phyloP scores from a whole-genome alignment of 2,888 invertebrate genomes.

The Nephrotoma appendiculata region DNA sequence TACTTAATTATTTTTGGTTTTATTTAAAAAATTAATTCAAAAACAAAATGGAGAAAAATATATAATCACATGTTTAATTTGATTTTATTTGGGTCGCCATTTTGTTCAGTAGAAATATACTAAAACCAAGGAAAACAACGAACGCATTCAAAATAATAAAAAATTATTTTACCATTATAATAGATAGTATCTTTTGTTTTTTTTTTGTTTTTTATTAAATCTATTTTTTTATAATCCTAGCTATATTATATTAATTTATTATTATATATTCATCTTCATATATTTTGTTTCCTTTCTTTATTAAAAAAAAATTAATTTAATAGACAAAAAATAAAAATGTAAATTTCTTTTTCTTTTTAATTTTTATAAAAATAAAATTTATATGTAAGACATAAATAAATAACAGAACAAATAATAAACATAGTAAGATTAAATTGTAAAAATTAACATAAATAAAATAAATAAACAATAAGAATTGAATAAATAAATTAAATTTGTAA shows the following conservation, averaged over 20 bases:
- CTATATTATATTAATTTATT: background rate
- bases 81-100: background rate
- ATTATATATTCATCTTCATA: background rate
- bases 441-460: background rate
- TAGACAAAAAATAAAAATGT: background rate
- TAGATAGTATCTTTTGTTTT: background rate
- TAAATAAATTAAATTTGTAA: background rate
- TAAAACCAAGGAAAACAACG: background rate
- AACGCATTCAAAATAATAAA: background rate
- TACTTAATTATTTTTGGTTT: background rate
- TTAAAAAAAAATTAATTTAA: background rate
- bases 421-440: background rate
- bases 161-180: background rate
- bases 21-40: background rate
- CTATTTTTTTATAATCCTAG: background rate
- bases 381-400: background rate
- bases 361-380: background rate
- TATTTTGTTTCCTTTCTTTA: background rate
- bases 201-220: background rate
- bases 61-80: background rate
- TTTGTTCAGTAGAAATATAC: background rate
- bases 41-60: background rate
- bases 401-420: background rate
- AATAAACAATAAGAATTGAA: background rate
- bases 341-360: background rate